Evolutionary conservation across 2,797 vertebrate species (phyloP).

Genomic region (Jordanella pulchra): DNA sequence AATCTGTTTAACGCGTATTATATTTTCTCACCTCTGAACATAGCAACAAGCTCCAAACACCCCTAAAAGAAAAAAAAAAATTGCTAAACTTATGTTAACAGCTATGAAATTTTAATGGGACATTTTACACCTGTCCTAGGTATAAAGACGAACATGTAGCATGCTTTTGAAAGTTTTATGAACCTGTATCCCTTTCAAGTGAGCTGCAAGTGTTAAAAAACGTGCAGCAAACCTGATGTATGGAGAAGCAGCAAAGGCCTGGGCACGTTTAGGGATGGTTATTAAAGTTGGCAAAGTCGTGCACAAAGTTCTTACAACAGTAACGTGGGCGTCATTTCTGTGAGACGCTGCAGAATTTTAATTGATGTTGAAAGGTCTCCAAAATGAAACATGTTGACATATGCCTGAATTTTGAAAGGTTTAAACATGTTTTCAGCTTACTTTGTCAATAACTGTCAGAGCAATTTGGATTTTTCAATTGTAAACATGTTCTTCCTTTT

Average conservation of each 20-base stretch:
- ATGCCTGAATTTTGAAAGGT: slow-evolving; percentile 1
- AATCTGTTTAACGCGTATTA: neutral
- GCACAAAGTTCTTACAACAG: slow-evolving; percentile 30
- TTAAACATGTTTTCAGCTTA: slow-evolving; percentile 9
- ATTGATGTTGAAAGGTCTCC: slow-evolving; percentile 19
- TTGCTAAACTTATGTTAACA: slow-evolving; percentile 41
- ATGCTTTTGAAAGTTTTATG: slow-evolving; percentile 61
- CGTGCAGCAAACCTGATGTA: slow-evolving; percentile 36
- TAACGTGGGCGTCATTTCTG: neutral
- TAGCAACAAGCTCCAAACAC: slow-evolving; percentile 13
- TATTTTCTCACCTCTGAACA: slow-evolving; percentile 20
- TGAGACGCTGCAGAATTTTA: slow-evolving; percentile 5
- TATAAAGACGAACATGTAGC: slow-evolving; percentile 34
- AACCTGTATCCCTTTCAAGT: slow-evolving; percentile 22
- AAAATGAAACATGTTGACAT: slow-evolving; percentile 12
- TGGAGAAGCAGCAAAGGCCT: slow-evolving; percentile 48
- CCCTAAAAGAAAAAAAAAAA: neutral
- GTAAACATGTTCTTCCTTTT: neutral
- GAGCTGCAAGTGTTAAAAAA: slow-evolving; percentile 40
- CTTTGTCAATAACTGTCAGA: neutral
- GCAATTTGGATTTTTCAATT: slow-evolving; percentile 7
- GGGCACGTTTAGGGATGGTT: slow-evolving; percentile 33
- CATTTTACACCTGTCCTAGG: slow-evolving; percentile 52
- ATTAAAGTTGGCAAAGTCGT: slow-evolving; percentile 31
- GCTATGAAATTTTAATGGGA: slow-evolving; percentile 58